Conservation (phyloP, 2,888 invertebrate genomes). For the Gisinianus flammeolus region DNA sequence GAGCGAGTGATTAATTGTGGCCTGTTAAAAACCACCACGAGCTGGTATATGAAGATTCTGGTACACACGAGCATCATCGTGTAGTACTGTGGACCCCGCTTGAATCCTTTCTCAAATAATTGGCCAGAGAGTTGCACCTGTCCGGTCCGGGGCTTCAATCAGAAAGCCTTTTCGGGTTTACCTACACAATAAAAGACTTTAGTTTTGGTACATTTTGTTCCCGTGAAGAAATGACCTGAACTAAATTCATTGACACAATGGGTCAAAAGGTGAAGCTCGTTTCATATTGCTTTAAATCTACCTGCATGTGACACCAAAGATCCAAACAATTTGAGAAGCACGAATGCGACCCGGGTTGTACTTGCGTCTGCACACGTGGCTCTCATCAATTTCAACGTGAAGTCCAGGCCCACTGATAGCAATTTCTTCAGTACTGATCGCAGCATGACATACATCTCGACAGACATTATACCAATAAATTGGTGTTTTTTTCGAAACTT, state of each 20-base stretch:
- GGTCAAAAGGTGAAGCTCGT: too few relatives aligned
- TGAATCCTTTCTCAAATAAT: constrained; percentile 33
- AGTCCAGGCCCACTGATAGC: constrained; percentile 20
- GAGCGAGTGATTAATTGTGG: too few relatives aligned
- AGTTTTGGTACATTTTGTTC: too few relatives aligned
- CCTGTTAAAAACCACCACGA: neutral
- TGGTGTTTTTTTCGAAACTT: neutral
- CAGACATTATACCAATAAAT: neutral
- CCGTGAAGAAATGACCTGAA: too few relatives aligned
- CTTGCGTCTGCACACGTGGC: constrained; percentile 37
- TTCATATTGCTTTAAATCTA: too few relatives aligned
- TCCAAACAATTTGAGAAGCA: neutral
- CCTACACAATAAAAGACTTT: too few relatives aligned
- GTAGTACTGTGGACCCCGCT: constrained; percentile 34
- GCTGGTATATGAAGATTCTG: constrained; percentile 33
- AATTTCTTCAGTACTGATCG: neutral
- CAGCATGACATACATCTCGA: neutral
- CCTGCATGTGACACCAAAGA: neutral
- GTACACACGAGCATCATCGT: constrained; percentile 36
- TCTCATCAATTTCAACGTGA: constrained; percentile 45
- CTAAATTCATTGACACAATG: too few relatives aligned
- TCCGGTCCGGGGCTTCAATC: constrained; percentile 28
- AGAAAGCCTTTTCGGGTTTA: constrained; percentile 36
- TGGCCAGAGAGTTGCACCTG: constrained; percentile 32
- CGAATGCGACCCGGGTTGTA: constrained; percentile 7